These are phyloP conservation scores for Candidula unifasciata DNA, from an alignment of 2,888 invertebrate species.

Conservation along the genomic window DNA sequence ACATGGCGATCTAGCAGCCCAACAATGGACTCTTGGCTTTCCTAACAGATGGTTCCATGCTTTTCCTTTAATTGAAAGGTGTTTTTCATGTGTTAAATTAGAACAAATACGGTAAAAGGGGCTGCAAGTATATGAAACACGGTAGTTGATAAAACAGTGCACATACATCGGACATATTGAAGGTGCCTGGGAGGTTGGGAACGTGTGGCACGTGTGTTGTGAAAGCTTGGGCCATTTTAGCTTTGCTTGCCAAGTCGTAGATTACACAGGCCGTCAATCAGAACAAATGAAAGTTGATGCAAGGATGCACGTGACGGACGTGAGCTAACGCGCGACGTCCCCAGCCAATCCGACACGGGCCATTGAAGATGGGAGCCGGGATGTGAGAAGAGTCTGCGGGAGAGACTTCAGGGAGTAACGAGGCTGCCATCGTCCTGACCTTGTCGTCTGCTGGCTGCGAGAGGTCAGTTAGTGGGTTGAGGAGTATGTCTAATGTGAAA, in stretches of 20 bases:
- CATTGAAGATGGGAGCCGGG: constrained; percentile 15
- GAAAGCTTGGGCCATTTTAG: constrained; percentile 22
- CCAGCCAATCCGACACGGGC: constrained; percentile 37
- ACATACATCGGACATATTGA: neutral
- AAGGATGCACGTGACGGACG: neutral
- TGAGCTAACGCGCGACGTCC: constrained; percentile 16
- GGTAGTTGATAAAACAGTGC: neutral
- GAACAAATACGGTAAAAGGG: neutral
- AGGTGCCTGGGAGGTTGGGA: neutral
- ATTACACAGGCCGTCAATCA: constrained; percentile 46
- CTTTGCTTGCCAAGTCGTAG: constrained; percentile 21
- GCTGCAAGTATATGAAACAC: neutral
- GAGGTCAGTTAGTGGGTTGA: neutral
- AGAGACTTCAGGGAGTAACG: neutral
- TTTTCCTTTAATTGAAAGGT: neutral
- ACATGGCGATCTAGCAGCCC: too few species aligned
- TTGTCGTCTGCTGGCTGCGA: neutral
- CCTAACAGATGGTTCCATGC: too few species aligned
- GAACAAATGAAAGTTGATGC: constrained; percentile 31
- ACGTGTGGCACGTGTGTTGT: neutral
- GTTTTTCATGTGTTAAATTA: neutral
- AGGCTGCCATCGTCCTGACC: neutral
- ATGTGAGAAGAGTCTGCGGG: neutral
- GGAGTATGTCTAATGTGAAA: neutral
- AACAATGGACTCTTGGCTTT: too few species aligned